These are phyloP conservation scores for Oreochromis niloticus DNA, from an alignment of 2,113 vertebrate genomes.

Conservation along the genomic window DNA sequence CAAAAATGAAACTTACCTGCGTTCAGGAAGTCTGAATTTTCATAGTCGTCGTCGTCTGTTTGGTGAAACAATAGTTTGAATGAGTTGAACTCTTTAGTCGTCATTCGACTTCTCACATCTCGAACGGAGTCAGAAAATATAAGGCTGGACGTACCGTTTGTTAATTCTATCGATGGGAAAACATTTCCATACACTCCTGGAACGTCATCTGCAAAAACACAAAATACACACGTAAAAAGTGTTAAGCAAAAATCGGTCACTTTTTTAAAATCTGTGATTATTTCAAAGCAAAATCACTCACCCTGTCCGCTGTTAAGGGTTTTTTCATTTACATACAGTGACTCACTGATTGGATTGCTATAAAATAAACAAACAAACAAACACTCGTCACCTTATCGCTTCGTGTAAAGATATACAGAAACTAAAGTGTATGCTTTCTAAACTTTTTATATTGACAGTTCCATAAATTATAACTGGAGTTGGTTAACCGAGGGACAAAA, in stretches of 20 bases:
- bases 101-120: neutral
- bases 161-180: neutral
- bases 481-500: neutral
- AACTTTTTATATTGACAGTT: neutral
- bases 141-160: neutral
- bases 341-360: slow-evolving; percentile 19
- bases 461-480: neutral
- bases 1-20: neutral
- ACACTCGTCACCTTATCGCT: neutral
- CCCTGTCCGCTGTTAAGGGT: accelerated
- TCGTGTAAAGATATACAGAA: accelerated
- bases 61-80: neutral
- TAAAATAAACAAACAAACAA: neutral
- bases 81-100: neutral
- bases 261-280: neutral
- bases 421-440: neutral
- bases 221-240: neutral
- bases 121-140: neutral
- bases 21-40: slow-evolving; percentile 18
- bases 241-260: neutral
- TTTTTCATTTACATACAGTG: neutral
- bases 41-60: slow-evolving; percentile 51
- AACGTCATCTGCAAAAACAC: neutral
- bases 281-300: neutral
- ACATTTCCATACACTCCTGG: slow-evolving; percentile 30